Percentiles rank a stretch among this genome's conserved stretches.
phyloP scores from a whole-genome alignment of 2,113 vertebrate species.

The Burhinus bistriatus region DNA sequence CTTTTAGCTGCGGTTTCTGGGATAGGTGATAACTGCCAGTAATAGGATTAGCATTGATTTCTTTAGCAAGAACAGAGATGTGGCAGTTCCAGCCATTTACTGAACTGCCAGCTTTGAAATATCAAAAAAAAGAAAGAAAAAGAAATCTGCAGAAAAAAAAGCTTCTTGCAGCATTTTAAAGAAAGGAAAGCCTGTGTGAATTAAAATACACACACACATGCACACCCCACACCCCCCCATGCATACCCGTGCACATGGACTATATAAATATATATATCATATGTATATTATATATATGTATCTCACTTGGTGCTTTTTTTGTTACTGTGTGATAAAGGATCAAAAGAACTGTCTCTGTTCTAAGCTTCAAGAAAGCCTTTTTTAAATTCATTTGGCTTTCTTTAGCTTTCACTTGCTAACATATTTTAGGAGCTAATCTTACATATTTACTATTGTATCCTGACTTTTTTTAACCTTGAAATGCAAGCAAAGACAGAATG shows the following conservation, averaged over 20 bases:
- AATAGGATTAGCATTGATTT: conserved; percentile 99
- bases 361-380: conserved; percentile 91
- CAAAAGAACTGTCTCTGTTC: conserved; percentile 88
- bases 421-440: conserved; percentile 86
- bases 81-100: conserved; percentile 99
- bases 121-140: conserved; percentile 93
- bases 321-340: conserved; percentile 89
- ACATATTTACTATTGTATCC: conserved; percentile 82
- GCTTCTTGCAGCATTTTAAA: conserved; percentile 91
- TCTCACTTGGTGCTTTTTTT: conserved; percentile 77
- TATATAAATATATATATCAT: conserved; percentile 76
- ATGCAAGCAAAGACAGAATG: conserved; percentile 80
- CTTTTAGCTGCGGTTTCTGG: conserved; percentile 96
- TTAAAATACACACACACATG: conserved; percentile 55
- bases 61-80: conserved; percentile 99
- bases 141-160: conserved; percentile 68
- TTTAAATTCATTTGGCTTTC: conserved; percentile 82
- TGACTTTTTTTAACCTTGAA: conserved; percentile 93
- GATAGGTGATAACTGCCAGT: conserved; percentile 99
- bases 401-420: conserved; percentile 78
- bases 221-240: not conserved
- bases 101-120: conserved; percentile 99
- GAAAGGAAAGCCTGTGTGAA: conserved; percentile 88
- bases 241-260: not conserved
- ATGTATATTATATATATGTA: conserved; percentile 68